Evolutionary conservation across 1,140 invertebrate genomes (phyloP), one percentile per base, ranked within the genome.

Genomic region (Daktulosphaira vitifoliae): DNA sequence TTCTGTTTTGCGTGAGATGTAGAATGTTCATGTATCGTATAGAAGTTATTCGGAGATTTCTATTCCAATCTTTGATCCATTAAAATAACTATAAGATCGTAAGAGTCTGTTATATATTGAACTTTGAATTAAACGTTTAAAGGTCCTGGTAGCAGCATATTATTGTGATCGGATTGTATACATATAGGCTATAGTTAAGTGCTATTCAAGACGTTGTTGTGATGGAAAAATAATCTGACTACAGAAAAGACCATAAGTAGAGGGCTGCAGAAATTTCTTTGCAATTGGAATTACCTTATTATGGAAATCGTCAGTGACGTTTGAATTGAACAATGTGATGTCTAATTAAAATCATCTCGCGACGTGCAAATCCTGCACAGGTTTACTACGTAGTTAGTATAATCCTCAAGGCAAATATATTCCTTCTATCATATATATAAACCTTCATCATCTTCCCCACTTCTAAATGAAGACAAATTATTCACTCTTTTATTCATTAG

Each of bases 241-340:
- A 16, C n/a, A 15, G 39, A 15, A n/a, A 44, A 4, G 39, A 44
- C 7, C 5, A 44, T 3, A 15, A n/a, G 39, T 3, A 4, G 39
- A 15, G 9, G 39, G 39, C 15, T 15, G n/a, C 11, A 13, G 42
- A 46, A 46, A 46, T 29, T 46, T 46, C 25, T 48, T 48, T 11
- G 42, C 29, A 33, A 33, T 33, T 11, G 29, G 5, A 33, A 33
- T 11, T 11, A 11, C 16, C 56, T 62, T 48, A 48, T 48, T 62
- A 48, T 29, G 26, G n/a, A 44, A 44, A 16, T n/a, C 9, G 39
- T n/a, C 2, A 7, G 53, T 48, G 56, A 62, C 56, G 42, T 62
- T 62, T 62, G 56, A 62, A 62, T 62, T 33, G 42, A 62, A 62
- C 56, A 62, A 62, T 62, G 56, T 8, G 42, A 46, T 48, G 25